These are phyloP conservation scores for Megaceryle maxima DNA, from an alignment of 2,113 vertebrate genomes.

Conservation along the genomic window DNA sequence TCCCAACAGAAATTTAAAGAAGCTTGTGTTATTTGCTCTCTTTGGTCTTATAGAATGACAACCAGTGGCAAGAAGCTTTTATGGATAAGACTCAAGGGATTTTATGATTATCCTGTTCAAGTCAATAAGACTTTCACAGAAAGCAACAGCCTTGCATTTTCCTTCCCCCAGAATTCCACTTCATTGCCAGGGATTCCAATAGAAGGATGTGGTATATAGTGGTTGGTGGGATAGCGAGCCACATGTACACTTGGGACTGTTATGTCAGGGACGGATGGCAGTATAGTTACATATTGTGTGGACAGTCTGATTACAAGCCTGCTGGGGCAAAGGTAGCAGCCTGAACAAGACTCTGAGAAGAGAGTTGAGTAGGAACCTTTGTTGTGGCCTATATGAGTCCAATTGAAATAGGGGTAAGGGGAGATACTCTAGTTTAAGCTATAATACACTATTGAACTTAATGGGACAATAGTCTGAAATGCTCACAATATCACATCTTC, in stretches of 20 bases:
- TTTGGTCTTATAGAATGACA: neutral
- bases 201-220: neutral
- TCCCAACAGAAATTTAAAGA: neutral
- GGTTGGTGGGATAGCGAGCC: neutral
- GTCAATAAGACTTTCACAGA: neutral
- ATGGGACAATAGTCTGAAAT: neutral
- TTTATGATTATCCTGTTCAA: neutral
- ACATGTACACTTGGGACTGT: neutral
- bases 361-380: neutral
- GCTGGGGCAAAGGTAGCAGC: neutral
- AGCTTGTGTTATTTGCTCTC: neutral
- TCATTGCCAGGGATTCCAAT: neutral
- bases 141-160: rapidly evolving
- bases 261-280: neutral
- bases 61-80: neutral
- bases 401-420: neutral
- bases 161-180: rapidly evolving
- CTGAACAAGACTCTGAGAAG: neutral
- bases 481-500: rapidly evolving
- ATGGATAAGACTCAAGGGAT: neutral
- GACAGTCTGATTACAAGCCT: neutral
- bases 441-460: neutral
- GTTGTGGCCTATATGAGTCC: neutral
- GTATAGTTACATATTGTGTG: rapidly evolving
- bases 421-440: neutral